A percentile compares a stretch with the other conserved stretches of the same genome.
Evolutionary conservation across 1,140 invertebrate species (phyloP).

Genomic region (Lanistes nyassanus): DNA sequence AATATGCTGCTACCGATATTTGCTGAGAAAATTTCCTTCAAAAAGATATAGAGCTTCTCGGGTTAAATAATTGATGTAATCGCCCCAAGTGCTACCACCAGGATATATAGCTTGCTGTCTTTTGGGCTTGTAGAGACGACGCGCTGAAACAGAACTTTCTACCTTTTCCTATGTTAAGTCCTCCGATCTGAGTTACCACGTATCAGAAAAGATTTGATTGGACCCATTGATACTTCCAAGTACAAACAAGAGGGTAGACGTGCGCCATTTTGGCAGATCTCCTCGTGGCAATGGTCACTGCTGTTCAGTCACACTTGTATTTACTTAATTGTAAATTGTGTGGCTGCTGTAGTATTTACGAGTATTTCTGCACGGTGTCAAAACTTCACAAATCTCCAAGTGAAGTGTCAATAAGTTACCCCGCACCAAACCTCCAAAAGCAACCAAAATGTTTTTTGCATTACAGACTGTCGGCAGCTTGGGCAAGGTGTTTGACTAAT

Average conservation of each 20-base stretch:
- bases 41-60: constrained; percentile 38
- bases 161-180: constrained; percentile 38
- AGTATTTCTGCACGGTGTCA: constrained; percentile 29
- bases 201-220: constrained; percentile 35
- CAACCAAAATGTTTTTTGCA: constrained; percentile 29
- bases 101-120: constrained; percentile 35
- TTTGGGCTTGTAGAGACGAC: constrained; percentile 24
- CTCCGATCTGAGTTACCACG: constrained; percentile 42
- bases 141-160: constrained; percentile 16
- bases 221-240: constrained; percentile 44
- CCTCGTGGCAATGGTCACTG: constrained; percentile 30
- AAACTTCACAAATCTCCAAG: constrained; percentile 47
- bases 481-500: constrained; percentile 26
- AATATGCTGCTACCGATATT: constrained; percentile 29
- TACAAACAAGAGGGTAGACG: constrained; percentile 33
- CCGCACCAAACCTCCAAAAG: constrained; percentile 43
- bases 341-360: constrained; percentile 26
- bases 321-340: background rate
- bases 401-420: constrained; percentile 25
- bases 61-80: constrained; percentile 35
- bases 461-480: constrained; percentile 40
- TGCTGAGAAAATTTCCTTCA: constrained; percentile 42
- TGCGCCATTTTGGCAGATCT: constrained; percentile 43
- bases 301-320: background rate
- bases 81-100: constrained; percentile 40